A percentile compares a stretch with the other conserved stretches of the same genome.
Conservation (phyloP, 2,113 vertebrate genomes). For the Trinectes maculatus region DNA sequence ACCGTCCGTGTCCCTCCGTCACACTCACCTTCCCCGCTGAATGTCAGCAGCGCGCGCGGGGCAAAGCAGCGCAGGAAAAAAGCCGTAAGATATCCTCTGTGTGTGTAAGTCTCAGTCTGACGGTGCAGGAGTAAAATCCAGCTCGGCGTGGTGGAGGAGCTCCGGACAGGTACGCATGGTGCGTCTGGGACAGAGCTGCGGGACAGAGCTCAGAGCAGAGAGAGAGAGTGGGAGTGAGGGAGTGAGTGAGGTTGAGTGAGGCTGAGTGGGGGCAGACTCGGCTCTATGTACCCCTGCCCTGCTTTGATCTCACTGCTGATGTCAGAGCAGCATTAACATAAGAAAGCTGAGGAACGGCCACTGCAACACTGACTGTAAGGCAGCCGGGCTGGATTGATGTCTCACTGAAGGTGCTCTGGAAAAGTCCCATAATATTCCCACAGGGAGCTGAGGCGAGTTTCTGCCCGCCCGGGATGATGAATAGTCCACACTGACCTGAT, state of each 20-base stretch:
- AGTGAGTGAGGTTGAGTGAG: constrained; percentile 56
- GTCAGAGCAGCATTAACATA: constrained; percentile 90
- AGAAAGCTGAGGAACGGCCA: constrained; percentile 84
- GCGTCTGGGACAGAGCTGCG: constrained; percentile 19
- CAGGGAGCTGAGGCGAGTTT: constrained; percentile 5
- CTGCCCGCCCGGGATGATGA: constrained; percentile 26
- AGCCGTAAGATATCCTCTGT: constrained; percentile 48
- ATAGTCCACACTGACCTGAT: constrained; percentile 25
- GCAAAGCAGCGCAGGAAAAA: background rate
- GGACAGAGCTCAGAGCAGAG: background rate
- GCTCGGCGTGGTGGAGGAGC: constrained; percentile 39
- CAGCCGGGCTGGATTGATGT: background rate
- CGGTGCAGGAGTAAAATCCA: constrained; percentile 75
- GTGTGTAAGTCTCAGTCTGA: constrained; percentile 53
- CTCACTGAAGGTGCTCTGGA: background rate
- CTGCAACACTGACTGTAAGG: constrained; percentile 1
- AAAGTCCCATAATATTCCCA: constrained; percentile 9
- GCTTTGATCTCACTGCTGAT: constrained; percentile 87
- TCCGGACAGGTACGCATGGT: constrained; percentile 78
- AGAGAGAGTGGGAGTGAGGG: constrained; percentile 2
- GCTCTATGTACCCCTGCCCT: constrained; percentile 79
- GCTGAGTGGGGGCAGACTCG: constrained; percentile 56
- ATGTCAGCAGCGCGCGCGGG: too few species aligned
- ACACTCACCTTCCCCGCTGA: too few species aligned
- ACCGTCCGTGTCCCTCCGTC: too few species aligned